These are phyloP conservation scores for Orchesellides sinensis DNA, from an alignment of 2,888 invertebrate genomes.

Conservation along the genomic window DNA sequence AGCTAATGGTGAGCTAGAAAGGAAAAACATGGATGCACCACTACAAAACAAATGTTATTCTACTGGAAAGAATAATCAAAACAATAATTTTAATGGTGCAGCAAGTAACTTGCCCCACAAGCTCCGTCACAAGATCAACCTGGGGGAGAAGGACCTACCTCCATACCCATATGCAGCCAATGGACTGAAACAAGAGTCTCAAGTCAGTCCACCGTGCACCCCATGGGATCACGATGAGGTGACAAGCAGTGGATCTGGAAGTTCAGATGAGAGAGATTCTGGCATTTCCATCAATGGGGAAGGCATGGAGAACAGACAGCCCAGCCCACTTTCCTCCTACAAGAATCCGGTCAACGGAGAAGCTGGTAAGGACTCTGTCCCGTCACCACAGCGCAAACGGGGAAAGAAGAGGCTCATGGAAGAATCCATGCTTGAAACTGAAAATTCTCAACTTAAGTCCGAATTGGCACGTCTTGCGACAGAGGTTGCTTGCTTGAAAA, in stretches of 20 bases:
- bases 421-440: slow-evolving; percentile 76
- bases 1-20: slow-evolving; percentile 33
- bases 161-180: slow-evolving; percentile 86
- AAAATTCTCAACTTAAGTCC: slow-evolving; percentile 84
- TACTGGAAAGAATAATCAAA: slow-evolving; percentile 80
- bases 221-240: slow-evolving; percentile 83
- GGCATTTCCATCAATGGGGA: slow-evolving; percentile 83
- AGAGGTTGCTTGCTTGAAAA: slow-evolving; percentile 92
- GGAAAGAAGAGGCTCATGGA: slow-evolving; percentile 76
- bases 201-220: slow-evolving; percentile 87
- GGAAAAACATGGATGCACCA: slow-evolving; percentile 29
- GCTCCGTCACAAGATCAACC: slow-evolving; percentile 92
- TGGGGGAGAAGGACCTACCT: slow-evolving; percentile 88
- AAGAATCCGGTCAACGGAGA: slow-evolving; percentile 77
- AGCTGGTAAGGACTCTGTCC: slow-evolving; percentile 73
- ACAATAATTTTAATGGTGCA: slow-evolving; percentile 72
- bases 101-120: slow-evolving; percentile 90
- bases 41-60: slow-evolving; percentile 36
- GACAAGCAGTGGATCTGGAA: slow-evolving; percentile 80
- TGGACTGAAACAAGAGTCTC: slow-evolving; percentile 91
- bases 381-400: slow-evolving; percentile 78
- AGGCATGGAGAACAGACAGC: slow-evolving; percentile 69
- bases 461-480: slow-evolving; percentile 92
- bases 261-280: slow-evolving; percentile 93
- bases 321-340: slow-evolving; percentile 75